Base-by-base conservation (phyloP, 1,140 invertebrate genomes). In the Listronotus oregonensis region DNA sequence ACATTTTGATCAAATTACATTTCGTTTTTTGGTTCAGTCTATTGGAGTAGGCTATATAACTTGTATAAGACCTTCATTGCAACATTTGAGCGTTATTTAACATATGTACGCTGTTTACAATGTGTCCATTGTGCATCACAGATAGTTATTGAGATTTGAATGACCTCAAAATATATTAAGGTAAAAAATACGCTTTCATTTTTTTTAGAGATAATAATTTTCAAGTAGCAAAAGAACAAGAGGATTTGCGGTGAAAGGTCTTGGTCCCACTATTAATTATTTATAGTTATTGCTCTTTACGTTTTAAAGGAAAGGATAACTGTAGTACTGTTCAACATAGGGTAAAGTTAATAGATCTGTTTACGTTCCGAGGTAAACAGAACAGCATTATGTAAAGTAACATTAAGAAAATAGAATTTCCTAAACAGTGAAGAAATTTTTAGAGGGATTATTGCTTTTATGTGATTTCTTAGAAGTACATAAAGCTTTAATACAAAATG, bases 61-160 rank as follows among this genome's bases (percentile, higher is more conserved):
- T 47, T 50, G 17, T 44, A 14, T 18, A 54, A 71, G 68, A 74
- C 70, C 51, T 66, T 67, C 72, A 73, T 73, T 75, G 74, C 72
- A 75, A 73, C 72, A 70, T 72, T 73, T 75, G 71, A 71, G 74
- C 74, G 74, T 70, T 76, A 60, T 76, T 74, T 74, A 74, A 76
- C 72, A 76, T 74, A 74, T 76, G 74, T 75, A 76, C 73, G 74
- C 74, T 73, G 70, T 72, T 73, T 71, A 70, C 66, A 73, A 73
- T 73, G 73, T 70, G 71, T 67, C 70, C 67, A 66, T 70, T 59
- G 54, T 70, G 67, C 66, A 75, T 75, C 74, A 75, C 74, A 75
- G 74, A 73, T 75, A 75, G 64, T 68, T 70, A 55, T 56, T 72
- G 65, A 69, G 61, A 65, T 51, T 69, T 56, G 66, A 60, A 66